Base-by-base conservation (phyloP, 2,888 invertebrate genomes). In the Polydrusus cervinus region DNA sequence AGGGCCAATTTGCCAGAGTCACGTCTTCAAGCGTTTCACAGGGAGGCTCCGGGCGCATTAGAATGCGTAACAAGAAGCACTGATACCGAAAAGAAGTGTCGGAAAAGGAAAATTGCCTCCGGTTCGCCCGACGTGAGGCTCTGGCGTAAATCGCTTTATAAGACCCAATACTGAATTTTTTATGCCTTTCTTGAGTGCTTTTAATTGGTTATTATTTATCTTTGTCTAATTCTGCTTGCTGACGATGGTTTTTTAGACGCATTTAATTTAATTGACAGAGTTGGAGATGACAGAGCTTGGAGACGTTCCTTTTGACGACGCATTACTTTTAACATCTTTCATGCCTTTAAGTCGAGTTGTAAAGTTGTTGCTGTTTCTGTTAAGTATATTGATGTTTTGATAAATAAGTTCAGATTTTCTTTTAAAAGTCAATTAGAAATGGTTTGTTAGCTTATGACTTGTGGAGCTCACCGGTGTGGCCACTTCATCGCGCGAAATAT, bases 61-160 rank as follows among this genome's bases (percentile, higher is more conserved):
- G 79, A 81, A 83, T 83, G 81, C 82, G 81, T 80, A 81, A 82
- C 80, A 80, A 81, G 79, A 80, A 80, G 79, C 81, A 80, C 80
- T 80, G 83, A 81, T 80, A 80, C 79, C 72, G 79, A 79, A 81
- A 81, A 81, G 65, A 80, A 81, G 78, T 78, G 79, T 78, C 78
- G 80, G 79, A 78, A 81, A 71, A 78, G 79, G 79, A 78, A 81
- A 81, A 81, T 81, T 80, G 79, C 79, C 79, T 75, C 71, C 71
- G 55, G 55, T 47, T 30, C 47, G 60, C 47, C 34, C 34, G 57
- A 69, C 69, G 69, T 64, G 74, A 72, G 34, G 47, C 69, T 60
- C 61, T 61, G 49, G 69, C 47, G 47, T 70, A 70, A 70, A 70
- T 70, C 38, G 69, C 61, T 70, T 70, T 70, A 70, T 70, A 61